These are phyloP conservation scores for Gouania willdenowi DNA, from an alignment of 2,797 vertebrate genomes.

Conservation along the genomic window DNA sequence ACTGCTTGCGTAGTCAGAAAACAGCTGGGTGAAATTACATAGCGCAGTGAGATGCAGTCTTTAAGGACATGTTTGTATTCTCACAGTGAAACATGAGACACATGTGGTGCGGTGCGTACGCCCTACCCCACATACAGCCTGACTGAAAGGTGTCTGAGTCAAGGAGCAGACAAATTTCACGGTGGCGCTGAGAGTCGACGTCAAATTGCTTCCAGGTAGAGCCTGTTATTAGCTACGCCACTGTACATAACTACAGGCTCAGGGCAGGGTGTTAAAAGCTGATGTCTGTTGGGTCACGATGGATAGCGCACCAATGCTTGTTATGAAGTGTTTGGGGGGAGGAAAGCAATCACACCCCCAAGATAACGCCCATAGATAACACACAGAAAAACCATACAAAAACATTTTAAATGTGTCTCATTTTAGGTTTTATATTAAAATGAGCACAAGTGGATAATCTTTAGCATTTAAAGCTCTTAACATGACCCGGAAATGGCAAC, in stretches of 20 bases:
- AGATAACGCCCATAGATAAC: not conserved
- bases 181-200: constrained; percentile 40
- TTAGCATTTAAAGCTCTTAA: no score
- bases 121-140: constrained; percentile 36
- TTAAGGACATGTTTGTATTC: constrained; percentile 21
- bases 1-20: constrained; percentile 52
- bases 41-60: constrained; percentile 48
- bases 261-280: constrained; percentile 52
- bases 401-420: no score
- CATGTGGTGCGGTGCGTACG: constrained; percentile 20
- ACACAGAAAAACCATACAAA: no score
- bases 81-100: constrained; percentile 29
- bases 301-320: constrained; percentile 18
- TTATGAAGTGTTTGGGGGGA: no score
- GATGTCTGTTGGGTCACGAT: constrained; percentile 40
- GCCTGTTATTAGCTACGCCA: constrained; percentile 64
- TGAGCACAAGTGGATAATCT: no score
- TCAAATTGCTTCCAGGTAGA: constrained; percentile 67
- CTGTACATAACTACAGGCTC: constrained; percentile 58
- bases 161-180: constrained; percentile 60
- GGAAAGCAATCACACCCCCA: no score
- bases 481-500: no score
- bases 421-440: no score
- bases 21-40: constrained; percentile 60
- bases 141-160: constrained; percentile 51